These are phyloP conservation scores for Lophura nycthemera DNA, from an alignment of 2,113 vertebrate genomes.

Conservation along the genomic window DNA sequence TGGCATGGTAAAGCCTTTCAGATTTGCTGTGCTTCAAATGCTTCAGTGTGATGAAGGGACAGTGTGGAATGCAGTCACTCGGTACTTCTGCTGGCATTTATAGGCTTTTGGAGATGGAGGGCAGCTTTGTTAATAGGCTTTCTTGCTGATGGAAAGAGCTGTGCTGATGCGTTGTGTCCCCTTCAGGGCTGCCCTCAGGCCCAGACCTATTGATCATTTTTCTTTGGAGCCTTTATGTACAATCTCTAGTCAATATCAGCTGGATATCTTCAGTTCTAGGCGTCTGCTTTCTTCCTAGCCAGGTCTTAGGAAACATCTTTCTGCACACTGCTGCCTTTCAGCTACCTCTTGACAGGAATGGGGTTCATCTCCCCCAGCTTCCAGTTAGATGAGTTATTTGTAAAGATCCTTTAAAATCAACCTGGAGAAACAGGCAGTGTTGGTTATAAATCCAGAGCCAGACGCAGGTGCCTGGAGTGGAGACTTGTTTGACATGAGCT, in stretches of 20 bases:
- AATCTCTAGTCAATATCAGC: neutral
- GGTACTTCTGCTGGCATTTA: neutral
- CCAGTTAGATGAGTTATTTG: neutral
- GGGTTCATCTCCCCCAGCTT: neutral
- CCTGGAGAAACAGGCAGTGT: neutral
- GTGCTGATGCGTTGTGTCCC: neutral
- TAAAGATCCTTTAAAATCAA: neutral
- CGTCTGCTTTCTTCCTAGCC: neutral
- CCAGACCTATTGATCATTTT: neutral
- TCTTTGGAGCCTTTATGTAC: neutral
- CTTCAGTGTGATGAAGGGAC: neutral
- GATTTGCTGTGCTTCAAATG: neutral
- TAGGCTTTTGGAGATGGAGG: neutral
- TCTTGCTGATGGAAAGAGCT: neutral
- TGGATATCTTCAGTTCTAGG: neutral
- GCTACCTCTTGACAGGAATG: neutral
- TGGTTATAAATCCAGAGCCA: neutral
- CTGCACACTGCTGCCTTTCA: neutral
- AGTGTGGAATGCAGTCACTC: neutral
- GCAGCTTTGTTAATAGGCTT: neutral
- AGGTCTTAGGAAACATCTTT: neutral
- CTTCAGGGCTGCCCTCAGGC: neutral
- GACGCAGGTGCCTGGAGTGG: neutral
- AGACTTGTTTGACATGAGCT: neutral
- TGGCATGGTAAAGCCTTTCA: neutral